Evolutionary conservation across 2,888 invertebrate species (phyloP).

Genomic region (Ligdia adustata): DNA sequence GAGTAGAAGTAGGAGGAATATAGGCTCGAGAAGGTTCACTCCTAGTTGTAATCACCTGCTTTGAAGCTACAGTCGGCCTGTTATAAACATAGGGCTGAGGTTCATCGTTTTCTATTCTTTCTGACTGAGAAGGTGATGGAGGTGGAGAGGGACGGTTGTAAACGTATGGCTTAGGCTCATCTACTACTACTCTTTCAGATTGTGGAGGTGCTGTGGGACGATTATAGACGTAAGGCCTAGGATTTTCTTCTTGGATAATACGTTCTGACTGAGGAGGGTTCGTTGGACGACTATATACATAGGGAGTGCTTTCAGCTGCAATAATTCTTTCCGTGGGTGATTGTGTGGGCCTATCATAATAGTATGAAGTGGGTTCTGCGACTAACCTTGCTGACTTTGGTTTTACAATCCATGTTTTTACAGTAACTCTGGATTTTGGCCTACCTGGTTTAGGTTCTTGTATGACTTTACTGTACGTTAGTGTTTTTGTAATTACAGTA

Average conservation of each 20-base stretch:
- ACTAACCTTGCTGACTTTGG: constrained; percentile 64
- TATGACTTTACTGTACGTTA: constrained; percentile 64
- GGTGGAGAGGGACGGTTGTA: constrained; percentile 45
- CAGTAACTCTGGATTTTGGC: constrained; percentile 70
- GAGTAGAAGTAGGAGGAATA: constrained; percentile 44
- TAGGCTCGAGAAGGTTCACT: constrained; percentile 46
- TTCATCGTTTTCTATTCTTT: constrained; percentile 27
- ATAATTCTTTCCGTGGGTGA: constrained; percentile 46
- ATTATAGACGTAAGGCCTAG: constrained; percentile 49
- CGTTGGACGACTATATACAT: constrained; percentile 53
- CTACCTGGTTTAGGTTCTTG: constrained; percentile 61
- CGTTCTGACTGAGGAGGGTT: constrained; percentile 41
- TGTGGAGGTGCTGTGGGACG: constrained; percentile 33
- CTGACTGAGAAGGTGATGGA: constrained; percentile 17
- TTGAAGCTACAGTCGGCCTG: constrained; percentile 50
- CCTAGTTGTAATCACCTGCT: constrained; percentile 45
- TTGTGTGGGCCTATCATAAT: constrained; percentile 55
- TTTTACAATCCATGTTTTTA: constrained; percentile 76
- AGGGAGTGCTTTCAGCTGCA: constrained; percentile 52
- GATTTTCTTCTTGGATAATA: constrained; percentile 37
- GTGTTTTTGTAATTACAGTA: constrained; percentile 67
- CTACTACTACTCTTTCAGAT: constrained; percentile 35
- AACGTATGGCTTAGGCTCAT: constrained; percentile 33
- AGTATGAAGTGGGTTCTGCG: constrained; percentile 58
- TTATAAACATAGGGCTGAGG: constrained; percentile 43